A percentile compares a stretch with the other conserved stretches of the same genome.
Evolutionary conservation across 2,113 vertebrate genomes (phyloP).

Genomic region (Cephalophus harveyi): DNA sequence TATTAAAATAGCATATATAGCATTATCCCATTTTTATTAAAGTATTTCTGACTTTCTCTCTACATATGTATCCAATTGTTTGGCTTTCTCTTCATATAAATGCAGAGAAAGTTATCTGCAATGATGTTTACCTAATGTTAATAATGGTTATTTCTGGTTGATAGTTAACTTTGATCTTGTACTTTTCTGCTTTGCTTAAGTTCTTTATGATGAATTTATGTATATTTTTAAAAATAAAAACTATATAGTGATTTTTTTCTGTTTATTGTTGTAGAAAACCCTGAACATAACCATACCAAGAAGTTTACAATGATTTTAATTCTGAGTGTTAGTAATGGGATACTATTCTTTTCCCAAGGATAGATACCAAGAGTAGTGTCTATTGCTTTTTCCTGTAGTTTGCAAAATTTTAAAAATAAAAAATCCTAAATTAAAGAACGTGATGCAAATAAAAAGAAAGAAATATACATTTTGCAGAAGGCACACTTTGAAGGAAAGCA

Average conservation of each 20-base stretch:
- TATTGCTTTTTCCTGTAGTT: background rate
- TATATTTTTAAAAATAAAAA: background rate
- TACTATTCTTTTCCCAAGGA: background rate
- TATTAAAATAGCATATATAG: background rate
- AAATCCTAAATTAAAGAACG: background rate
- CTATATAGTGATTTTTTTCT: background rate
- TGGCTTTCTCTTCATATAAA: background rate
- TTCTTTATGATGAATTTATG: background rate
- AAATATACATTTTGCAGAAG: background rate
- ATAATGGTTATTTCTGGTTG: background rate
- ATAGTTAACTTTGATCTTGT: background rate
- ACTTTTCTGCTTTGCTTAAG: background rate
- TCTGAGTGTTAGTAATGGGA: background rate
- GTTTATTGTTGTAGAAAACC: background rate
- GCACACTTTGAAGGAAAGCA: background rate
- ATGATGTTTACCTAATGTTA: background rate
- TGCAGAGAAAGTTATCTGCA: background rate
- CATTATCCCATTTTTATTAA: slow-evolving; percentile 24
- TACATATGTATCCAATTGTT: background rate
- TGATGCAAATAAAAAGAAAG: background rate
- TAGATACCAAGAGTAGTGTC: background rate
- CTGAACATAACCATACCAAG: background rate
- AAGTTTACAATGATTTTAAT: background rate
- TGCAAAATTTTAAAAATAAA: background rate
- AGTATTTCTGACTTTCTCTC: slow-evolving; percentile 5